phyloP scores from a whole-genome alignment of 1,140 invertebrate species.

The Drosophila pallidifrons region DNA sequence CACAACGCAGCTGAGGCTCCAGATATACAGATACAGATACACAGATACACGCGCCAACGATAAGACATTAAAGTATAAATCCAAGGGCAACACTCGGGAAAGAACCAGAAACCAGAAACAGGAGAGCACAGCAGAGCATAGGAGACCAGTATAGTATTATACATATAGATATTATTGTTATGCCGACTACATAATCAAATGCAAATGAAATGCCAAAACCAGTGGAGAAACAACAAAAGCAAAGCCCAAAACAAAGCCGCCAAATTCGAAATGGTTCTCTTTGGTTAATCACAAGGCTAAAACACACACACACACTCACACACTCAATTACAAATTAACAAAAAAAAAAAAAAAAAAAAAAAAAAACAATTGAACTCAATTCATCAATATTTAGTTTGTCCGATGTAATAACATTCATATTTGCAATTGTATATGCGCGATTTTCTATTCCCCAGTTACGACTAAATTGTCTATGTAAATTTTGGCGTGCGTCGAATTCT shows the following conservation, averaged over 20 bases:
- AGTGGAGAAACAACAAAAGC: conserved; percentile 19
- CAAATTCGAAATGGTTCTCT: conserved; percentile 27
- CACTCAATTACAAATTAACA: conserved; percentile 43
- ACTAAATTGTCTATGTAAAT: no score
- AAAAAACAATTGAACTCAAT: no score
- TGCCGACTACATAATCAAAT: conserved; percentile 53
- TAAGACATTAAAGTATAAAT: conserved; percentile 51
- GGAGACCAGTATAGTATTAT: background rate
- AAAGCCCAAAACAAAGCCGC: conserved; percentile 35
- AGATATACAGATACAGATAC: conserved; percentile 11
- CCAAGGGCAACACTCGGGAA: conserved; percentile 27
- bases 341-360: conserved; percentile 30
- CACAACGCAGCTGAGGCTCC: conserved; percentile 13
- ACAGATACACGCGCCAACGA: conserved; percentile 43
- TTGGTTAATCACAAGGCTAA: conserved; percentile 24
- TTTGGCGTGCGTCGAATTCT: no score
- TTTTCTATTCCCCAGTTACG: no score
- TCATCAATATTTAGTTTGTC: background rate
- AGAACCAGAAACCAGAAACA: background rate
- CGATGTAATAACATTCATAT: no score
- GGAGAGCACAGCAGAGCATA: background rate
- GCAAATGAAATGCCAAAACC: conserved; percentile 67
- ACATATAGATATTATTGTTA: background rate
- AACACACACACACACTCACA: conserved; percentile 35
- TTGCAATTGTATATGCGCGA: no score